Evolutionary conservation across 2,113 vertebrate species (phyloP).

Genomic region (Colius striatus): DNA sequence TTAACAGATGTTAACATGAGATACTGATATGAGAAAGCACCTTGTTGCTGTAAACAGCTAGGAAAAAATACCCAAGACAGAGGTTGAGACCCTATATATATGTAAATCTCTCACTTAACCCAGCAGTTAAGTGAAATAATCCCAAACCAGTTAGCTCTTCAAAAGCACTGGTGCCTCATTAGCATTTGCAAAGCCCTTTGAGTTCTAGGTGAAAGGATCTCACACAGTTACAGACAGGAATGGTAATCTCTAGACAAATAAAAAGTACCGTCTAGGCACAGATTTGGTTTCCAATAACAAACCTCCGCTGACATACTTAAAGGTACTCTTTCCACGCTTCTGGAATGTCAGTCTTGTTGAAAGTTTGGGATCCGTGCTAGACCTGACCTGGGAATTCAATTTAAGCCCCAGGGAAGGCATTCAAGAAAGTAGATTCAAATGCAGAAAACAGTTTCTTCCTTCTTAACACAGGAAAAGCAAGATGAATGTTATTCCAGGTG

Average conservation of each 20-base stretch:
- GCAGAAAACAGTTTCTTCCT: not conserved
- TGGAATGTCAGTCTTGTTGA: not conserved
- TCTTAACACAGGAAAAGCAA: not conserved
- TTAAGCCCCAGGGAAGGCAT: not conserved
- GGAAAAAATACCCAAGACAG: not conserved
- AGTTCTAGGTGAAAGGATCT: not conserved
- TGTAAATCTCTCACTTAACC: not conserved
- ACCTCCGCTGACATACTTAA: not conserved
- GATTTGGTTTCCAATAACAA: not conserved
- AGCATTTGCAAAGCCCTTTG: slow-evolving; percentile 16
- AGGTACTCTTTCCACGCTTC: not conserved
- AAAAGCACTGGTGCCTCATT: not conserved
- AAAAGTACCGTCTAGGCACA: not conserved
- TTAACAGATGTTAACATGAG: not conserved
- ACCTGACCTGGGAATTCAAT: not conserved
- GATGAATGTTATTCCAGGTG: not conserved
- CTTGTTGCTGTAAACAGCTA: not conserved
- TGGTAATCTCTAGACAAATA: not conserved
- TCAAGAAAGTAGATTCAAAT: slow-evolving; percentile 22
- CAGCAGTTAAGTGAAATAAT: not conserved
- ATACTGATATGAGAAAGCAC: not conserved
- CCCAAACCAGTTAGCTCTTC: not conserved
- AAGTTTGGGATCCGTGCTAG: not conserved
- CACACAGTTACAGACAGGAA: not conserved
- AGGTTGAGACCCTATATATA: not conserved